These are phyloP conservation scores for Geopemphigus sp. DNA, from an alignment of 1,140 invertebrate genomes.

Conservation along the genomic window DNA sequence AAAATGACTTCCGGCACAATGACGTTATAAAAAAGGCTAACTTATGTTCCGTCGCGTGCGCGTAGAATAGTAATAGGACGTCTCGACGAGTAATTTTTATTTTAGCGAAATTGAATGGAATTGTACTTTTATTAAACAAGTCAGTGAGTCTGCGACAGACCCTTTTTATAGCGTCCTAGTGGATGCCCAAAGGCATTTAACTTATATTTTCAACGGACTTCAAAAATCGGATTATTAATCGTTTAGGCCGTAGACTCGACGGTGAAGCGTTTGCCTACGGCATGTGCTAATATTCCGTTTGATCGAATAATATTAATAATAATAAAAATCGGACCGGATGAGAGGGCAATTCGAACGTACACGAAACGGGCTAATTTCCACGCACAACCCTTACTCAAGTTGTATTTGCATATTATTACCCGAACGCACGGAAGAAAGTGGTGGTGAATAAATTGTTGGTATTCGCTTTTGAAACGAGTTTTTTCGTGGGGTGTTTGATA, in stretches of 20 bases:
- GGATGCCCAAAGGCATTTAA: background rate
- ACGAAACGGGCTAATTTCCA: constrained; percentile 23
- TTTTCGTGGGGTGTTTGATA: background rate
- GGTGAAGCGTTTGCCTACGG: background rate
- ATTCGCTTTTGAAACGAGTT: background rate
- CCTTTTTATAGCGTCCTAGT: background rate
- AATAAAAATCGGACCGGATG: constrained; percentile 17
- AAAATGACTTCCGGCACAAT: too few species aligned
- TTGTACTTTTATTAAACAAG: too few species aligned
- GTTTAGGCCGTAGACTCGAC: background rate
- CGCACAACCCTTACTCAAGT: background rate
- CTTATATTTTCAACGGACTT: background rate
- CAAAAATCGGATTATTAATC: constrained; percentile 23
- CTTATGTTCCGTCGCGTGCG: background rate
- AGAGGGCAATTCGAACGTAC: background rate
- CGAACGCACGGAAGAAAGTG: background rate
- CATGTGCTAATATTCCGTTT: background rate
- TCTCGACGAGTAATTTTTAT: background rate
- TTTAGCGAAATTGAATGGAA: too few species aligned
- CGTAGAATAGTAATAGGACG: background rate
- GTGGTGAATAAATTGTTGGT: constrained; percentile 14
- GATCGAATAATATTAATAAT: constrained; percentile 25
- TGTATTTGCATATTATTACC: background rate
- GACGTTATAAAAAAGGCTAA: too few species aligned
- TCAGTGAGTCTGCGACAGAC: too few species aligned